These are phyloP conservation scores for Haemorhous mexicanus DNA, from an alignment of 2,113 vertebrate species.

Conservation along the genomic window DNA sequence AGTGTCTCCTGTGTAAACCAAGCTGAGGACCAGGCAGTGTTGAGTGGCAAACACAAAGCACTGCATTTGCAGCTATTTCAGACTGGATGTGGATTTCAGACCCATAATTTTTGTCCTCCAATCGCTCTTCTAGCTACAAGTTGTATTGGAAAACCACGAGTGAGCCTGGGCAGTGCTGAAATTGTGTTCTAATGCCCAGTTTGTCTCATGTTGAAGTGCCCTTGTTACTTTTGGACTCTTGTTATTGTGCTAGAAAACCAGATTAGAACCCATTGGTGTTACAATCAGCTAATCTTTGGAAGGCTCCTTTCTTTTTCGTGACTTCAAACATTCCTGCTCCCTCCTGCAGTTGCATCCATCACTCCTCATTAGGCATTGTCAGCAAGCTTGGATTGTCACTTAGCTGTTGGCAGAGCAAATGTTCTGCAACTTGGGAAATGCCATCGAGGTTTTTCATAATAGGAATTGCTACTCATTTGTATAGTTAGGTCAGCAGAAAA, in stretches of 20 bases:
- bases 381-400: not conserved
- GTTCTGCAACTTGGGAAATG: conserved; percentile 8
- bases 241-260: not conserved
- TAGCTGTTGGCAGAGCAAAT: conserved; percentile 30
- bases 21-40: not conserved
- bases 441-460: not conserved
- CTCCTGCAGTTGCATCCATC: not conserved
- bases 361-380: conserved; percentile 31
- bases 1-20: not conserved
- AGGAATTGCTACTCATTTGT: not conserved
- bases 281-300: not conserved
- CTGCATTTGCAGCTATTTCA: not conserved
- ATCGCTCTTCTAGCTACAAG: not conserved
- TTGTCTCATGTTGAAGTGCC: not conserved
- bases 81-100: not conserved
- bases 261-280: not conserved
- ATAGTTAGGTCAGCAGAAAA: not conserved
- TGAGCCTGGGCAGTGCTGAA: not conserved
- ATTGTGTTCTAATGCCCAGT: not conserved
- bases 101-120: not conserved
- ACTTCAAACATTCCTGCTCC: not conserved
- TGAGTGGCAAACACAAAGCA: not conserved
- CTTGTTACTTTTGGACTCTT: not conserved
- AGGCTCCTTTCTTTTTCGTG: not conserved
- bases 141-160: conserved; percentile 7